phyloP scores from a whole-genome alignment of 2,797 vertebrate genomes.

The Benthosema pterotum region DNA sequence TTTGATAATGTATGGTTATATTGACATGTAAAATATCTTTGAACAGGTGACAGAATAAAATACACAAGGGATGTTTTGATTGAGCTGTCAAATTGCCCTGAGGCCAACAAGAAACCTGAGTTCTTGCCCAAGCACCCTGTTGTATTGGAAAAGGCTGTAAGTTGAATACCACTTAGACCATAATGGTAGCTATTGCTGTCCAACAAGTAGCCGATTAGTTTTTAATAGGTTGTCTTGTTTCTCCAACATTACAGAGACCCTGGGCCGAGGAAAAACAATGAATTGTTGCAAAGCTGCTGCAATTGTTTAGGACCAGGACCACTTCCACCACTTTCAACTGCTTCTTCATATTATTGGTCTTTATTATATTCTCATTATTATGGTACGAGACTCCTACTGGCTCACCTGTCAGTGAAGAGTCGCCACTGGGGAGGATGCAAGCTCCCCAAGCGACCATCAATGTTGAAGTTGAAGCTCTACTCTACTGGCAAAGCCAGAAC shows the following conservation, averaged over 20 bases:
- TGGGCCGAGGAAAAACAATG: conserved; percentile 21
- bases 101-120: conserved; percentile 77
- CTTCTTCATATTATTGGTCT: no score
- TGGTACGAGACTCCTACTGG: no score
- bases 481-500: no score
- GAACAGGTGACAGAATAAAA: conserved; percentile 59
- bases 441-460: no score
- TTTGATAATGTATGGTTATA: conserved; percentile 4
- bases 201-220: no score
- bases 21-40: background rate
- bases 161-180: conserved; percentile 20
- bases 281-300: background rate
- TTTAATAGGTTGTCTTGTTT: conserved; percentile 1
- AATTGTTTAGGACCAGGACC: background rate
- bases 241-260: conserved; percentile 47
- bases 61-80: conserved; percentile 82
- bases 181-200: background rate
- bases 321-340: no score
- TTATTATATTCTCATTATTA: no score
- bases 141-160: conserved; percentile 74
- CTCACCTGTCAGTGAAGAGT: no score
- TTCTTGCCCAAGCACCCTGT: conserved; percentile 81
- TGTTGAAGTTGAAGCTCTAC: no score
- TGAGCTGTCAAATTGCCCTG: conserved; percentile 72
- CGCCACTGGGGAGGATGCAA: no score